Conservation (phyloP, 2,113 vertebrate species). For the Coptodon rendalli region DNA sequence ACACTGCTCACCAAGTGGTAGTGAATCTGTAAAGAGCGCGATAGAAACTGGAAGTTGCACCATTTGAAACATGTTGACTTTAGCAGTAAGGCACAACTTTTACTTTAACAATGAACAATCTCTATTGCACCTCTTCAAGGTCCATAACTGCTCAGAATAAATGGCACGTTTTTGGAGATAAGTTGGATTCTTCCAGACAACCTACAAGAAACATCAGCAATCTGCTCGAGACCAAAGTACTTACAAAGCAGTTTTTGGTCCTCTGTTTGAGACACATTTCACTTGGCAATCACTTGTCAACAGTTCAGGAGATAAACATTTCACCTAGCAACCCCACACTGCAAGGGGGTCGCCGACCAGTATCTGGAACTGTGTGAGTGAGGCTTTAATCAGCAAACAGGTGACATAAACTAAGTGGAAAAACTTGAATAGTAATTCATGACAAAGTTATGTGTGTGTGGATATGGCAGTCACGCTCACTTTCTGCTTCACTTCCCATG, state of each 20-base stretch:
- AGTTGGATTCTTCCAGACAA: background rate
- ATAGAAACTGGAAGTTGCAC: background rate
- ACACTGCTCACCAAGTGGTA: background rate
- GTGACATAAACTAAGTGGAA: background rate
- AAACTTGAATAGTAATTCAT: background rate
- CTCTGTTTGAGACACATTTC: background rate
- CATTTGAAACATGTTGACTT: background rate
- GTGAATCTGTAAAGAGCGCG: accelerated
- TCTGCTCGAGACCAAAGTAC: background rate
- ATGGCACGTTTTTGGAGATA: background rate
- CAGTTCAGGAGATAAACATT: background rate
- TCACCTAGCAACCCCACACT: background rate
- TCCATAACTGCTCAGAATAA: background rate
- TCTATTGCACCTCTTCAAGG: background rate
- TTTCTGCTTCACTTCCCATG: background rate
- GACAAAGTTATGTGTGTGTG: background rate
- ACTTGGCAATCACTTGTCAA: background rate
- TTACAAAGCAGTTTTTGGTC: background rate
- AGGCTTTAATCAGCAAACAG: background rate
- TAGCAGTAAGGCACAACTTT: background rate
- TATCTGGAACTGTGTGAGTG: background rate
- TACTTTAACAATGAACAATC: background rate
- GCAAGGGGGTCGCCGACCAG: accelerated
- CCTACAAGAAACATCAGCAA: background rate
- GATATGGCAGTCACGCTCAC: background rate